Percentiles rank a stretch among this genome's conserved stretches.
phyloP scores from a whole-genome alignment of 1,140 invertebrate species.

The Rhopalosiphum padi region DNA sequence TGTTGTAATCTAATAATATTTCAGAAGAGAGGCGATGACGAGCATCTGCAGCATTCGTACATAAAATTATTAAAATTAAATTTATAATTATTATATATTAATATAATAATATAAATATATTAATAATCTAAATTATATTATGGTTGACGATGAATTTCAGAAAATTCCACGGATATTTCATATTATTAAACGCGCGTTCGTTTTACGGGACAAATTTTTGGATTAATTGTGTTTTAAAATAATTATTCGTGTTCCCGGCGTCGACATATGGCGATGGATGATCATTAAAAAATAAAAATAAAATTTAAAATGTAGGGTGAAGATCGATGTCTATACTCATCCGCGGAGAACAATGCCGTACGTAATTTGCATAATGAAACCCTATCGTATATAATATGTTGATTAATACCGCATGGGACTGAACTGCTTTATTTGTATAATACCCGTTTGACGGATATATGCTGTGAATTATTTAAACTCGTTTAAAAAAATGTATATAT shows the following conservation, averaged over 20 bases:
- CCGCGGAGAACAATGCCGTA: neutral
- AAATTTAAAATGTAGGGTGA: constrained; percentile 25
- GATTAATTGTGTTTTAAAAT: constrained; percentile 27
- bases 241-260: neutral
- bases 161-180: neutral
- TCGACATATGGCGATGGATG: constrained; percentile 12
- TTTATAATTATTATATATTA: constrained; percentile 5
- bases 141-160: neutral
- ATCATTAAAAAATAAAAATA: constrained; percentile 28
- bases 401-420: constrained; percentile 12
- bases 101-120: neutral
- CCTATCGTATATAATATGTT: neutral
- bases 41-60: neutral
- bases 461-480: neutral
- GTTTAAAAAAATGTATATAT: neutral
- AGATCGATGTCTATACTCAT: constrained; percentile 27
- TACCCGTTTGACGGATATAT: neutral
- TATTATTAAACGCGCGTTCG: neutral
- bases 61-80: neutral
- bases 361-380: constrained; percentile 28
- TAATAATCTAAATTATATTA: neutral
- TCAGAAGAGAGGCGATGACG: neutral
- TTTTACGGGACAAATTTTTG: neutral
- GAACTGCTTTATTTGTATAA: constrained; percentile 23
- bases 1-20: neutral